Base-by-base conservation (phyloP, 2,113 vertebrate genomes). In the Jacana jacana region DNA sequence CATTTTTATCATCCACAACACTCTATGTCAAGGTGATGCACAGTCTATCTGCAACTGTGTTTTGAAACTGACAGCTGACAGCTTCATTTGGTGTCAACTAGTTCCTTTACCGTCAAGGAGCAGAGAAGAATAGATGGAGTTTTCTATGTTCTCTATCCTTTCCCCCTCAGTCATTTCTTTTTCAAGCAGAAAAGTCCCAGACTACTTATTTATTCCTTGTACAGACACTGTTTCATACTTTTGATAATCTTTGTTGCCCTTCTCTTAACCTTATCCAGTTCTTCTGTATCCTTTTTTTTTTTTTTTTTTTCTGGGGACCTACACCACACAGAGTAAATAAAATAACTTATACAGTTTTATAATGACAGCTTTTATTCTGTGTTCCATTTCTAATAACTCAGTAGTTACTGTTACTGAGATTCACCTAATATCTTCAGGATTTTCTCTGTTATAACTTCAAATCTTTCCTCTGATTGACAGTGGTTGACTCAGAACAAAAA, bases 31-130 rank as follows among this genome's bases (percentile, higher is more conserved):
- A 88, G 90, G 86, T 91, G 73, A 89, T 79, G 42, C 61, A 71
- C 42, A n/a, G 20, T 79, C 76, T 91, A 18, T 63, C 86, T 66
- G 55, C 86, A 92, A 84, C 72, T 55, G 42, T 51, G 51, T 92
- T 97, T 93, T 91, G 89, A 93, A 95, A 80, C 61, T 95, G 95
- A 86, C 94, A 95, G 89, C 52, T 93, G 93, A 95, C 93, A 93
- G 65, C 86, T 95, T 96, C 77, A 91, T 95, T 91, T 95, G 91
- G 89, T 87, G 77, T 51, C 86, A 81, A 35, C 69, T 55, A 64
- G 39, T 91, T 91, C 55, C 31, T 93, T 91, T 91, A 40, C 83
- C 64, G 48, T 85, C 93, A 93, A 88, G 76, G 76, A 76, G 46
- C 54, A 84, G 76, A 89, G 77, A 95, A 95, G 65, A 92, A 88